Percentiles rank a stretch among this genome's conserved stretches.
These are phyloP conservation scores for Dusona sp. DNA, from an alignment of 2,888 invertebrate species.

Conservation along the genomic window DNA sequence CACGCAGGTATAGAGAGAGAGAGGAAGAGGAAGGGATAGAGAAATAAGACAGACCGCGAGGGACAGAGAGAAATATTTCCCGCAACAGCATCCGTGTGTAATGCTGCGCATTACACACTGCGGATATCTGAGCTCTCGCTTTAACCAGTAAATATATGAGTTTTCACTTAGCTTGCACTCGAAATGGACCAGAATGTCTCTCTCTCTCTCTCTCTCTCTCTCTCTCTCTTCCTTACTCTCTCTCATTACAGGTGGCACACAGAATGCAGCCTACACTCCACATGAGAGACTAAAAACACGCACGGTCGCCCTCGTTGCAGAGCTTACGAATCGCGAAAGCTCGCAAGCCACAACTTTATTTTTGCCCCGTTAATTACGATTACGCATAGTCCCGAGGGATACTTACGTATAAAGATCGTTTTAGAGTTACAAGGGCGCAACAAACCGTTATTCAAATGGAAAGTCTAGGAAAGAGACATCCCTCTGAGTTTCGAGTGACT, in stretches of 20 bases:
- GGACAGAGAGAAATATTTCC: constrained; percentile 69
- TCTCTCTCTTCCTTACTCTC: constrained; percentile 42
- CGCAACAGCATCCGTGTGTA: constrained; percentile 74
- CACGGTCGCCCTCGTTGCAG: constrained; percentile 34
- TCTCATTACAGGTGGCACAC: constrained; percentile 22
- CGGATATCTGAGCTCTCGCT: constrained; percentile 79
- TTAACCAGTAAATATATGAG: constrained; percentile 81
- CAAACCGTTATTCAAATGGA: not conserved
- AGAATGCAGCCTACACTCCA: not conserved
- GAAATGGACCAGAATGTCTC: constrained; percentile 53
- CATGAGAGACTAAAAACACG: constrained; percentile 30
- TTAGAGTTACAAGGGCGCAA: constrained; percentile 13
- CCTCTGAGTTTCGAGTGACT: not conserved
- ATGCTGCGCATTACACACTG: constrained; percentile 77
- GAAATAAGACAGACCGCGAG: constrained; percentile 19
- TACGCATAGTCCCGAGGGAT: constrained; percentile 75
- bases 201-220: constrained; percentile 40
- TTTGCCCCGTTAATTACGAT: constrained; percentile 80
- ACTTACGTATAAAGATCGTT: not conserved
- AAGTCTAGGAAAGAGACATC: not conserved
- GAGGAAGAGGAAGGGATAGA: constrained; percentile 4
- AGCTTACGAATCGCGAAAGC: constrained; percentile 43
- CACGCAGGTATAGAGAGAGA: constrained; percentile 19
- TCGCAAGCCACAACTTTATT: constrained; percentile 70
- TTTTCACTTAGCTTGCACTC: constrained; percentile 77